phyloP scores from a whole-genome alignment of 2,113 vertebrate species.

The Sprattus sprattus region DNA sequence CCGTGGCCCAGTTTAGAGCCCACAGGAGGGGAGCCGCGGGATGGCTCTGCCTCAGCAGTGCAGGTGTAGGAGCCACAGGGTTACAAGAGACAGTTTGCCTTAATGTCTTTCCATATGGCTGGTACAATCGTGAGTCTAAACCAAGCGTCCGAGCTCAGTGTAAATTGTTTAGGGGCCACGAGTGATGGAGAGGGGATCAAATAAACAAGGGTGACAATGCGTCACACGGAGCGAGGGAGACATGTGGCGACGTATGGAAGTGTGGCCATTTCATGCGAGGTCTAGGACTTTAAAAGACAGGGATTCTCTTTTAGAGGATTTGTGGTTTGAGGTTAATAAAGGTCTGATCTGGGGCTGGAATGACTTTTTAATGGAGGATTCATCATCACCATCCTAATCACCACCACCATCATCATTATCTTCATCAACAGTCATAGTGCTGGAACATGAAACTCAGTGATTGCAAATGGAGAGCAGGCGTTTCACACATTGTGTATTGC shows the following conservation, averaged over 20 bases:
- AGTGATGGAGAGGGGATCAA: conserved; percentile 7
- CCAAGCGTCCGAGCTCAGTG: conserved; percentile 46
- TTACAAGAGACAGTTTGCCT: background rate
- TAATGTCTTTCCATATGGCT: conserved; percentile 51
- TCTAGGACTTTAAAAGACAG: background rate
- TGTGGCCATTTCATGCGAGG: conserved; percentile 47
- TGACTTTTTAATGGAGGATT: conserved; percentile 7
- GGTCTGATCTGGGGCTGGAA: background rate
- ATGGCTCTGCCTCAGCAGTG: background rate
- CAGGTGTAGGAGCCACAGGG: background rate
- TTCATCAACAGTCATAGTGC: background rate
- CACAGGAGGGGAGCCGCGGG: background rate
- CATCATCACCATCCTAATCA: background rate
- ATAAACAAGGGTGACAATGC: background rate
- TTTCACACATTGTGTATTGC: background rate
- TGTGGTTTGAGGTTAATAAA: conserved; percentile 4
- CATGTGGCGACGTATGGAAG: background rate
- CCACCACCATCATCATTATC: conserved; percentile 14
- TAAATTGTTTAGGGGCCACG: conserved; percentile 59
- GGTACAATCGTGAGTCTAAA: conserved; percentile 49
- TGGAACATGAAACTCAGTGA: background rate
- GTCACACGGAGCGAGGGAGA: background rate
- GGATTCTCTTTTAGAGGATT: background rate
- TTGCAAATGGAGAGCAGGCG: background rate
- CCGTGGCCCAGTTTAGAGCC: background rate